Conservation (phyloP, 2,797 vertebrate genomes). For the Fratercula arctica region DNA sequence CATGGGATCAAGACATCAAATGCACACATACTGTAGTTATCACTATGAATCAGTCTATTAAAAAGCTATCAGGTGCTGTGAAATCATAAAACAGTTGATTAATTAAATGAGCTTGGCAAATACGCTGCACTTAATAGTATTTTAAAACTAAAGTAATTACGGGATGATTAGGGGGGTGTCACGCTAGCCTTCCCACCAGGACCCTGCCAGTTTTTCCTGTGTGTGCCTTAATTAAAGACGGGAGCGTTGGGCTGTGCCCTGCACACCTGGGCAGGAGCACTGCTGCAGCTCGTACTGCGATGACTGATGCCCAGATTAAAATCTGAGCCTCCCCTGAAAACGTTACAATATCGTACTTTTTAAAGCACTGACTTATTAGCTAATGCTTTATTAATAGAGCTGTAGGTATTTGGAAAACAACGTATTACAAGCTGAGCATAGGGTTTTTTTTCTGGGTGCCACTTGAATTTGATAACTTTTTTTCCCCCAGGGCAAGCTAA, state of each 20-base stretch:
- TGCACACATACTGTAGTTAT: not conserved
- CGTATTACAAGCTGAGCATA: accelerated
- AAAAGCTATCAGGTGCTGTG: not conserved
- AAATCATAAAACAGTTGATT: not conserved
- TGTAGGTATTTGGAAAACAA: not conserved
- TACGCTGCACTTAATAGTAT: not conserved
- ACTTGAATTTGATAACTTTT: not conserved
- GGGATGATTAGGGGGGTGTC: not conserved
- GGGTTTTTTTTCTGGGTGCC: not conserved
- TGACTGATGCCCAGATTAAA: not conserved
- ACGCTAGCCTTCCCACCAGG: not conserved
- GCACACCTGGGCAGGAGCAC: not conserved
- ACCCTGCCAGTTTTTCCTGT: not conserved
- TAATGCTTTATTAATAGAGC: not conserved
- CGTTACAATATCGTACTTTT: not conserved
- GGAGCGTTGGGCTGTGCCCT: not conserved
- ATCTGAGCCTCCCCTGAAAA: not conserved
- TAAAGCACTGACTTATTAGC: not conserved
- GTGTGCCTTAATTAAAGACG: not conserved
- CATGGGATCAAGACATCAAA: accelerated
- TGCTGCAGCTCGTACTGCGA: not conserved
- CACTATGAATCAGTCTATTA: not conserved
- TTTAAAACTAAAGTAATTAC: not conserved
- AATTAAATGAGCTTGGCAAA: not conserved
- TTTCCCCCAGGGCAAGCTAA: not conserved